These are phyloP conservation scores for Blastobasis lacticolella DNA, from an alignment of 2,888 invertebrate species.

Conservation along the genomic window DNA sequence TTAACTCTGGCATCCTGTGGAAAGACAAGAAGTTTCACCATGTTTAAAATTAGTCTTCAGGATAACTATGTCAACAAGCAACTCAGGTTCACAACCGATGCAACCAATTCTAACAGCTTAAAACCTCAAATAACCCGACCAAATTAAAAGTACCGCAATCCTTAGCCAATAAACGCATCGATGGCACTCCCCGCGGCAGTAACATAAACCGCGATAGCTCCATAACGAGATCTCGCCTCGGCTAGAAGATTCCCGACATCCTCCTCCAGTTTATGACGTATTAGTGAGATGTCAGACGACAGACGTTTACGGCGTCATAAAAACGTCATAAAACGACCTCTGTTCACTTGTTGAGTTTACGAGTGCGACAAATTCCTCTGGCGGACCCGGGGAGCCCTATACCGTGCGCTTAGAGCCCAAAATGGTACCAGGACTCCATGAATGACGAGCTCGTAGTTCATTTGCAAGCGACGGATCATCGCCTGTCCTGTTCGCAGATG, in stretches of 20 bases:
- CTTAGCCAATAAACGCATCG: no score
- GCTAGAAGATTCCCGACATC: conserved; percentile 18
- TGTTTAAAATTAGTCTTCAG: no score
- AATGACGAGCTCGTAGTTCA: conserved; percentile 13
- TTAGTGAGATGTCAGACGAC: conserved; percentile 50
- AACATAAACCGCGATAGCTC: no score
- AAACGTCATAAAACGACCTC: conserved; percentile 27
- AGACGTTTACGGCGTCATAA: conserved; percentile 50
- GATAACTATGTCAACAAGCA: no score
- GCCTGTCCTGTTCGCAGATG: conserved; percentile 5
- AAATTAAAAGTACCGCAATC: no score
- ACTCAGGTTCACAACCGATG: no score
- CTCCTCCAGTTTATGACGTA: conserved; percentile 41
- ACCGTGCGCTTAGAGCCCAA: conserved; percentile 11
- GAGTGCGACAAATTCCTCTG: conserved; percentile 28
- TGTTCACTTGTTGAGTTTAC: conserved; percentile 55
- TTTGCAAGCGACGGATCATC: conserved; percentile 9
- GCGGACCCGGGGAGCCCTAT: conserved; percentile 21
- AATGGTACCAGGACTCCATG: conserved; percentile 7
- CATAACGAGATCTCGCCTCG: conserved; percentile 12
- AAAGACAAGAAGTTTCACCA: no score
- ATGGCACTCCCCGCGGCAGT: no score
- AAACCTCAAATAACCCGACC: no score
- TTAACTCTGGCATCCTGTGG: no score
- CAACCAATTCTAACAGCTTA: no score